Percentiles rank a stretch among this genome's conserved stretches.
These are phyloP conservation scores for Sebastes flavidus DNA, from an alignment of 2,797 vertebrate species.

Conservation along the genomic window DNA sequence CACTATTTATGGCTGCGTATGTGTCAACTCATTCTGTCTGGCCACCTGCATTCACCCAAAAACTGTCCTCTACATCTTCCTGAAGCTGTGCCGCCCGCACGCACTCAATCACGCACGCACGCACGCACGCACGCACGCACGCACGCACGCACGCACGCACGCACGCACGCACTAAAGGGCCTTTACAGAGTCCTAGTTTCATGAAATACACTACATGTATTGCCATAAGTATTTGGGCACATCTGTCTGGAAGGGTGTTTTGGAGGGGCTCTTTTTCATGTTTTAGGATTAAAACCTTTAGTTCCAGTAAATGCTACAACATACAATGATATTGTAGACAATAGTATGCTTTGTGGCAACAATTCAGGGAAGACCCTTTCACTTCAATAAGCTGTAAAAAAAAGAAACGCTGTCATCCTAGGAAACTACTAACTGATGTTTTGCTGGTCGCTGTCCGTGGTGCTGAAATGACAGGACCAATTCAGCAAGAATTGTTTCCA, in stretches of 20 bases:
- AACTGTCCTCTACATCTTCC: conserved; percentile 33
- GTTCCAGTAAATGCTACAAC: no score
- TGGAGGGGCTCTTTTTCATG: background rate
- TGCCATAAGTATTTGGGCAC: background rate
- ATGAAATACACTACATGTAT: background rate
- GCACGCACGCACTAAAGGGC: background rate
- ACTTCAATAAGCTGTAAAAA: background rate
- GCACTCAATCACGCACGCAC: no score
- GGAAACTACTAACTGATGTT: background rate
- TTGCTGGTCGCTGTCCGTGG: background rate
- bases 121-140: no score
- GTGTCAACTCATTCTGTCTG: conserved; percentile 45
- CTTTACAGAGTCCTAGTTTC: background rate
- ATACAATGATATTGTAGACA: no score
- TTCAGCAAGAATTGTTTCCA: background rate
- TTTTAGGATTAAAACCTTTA: no score
- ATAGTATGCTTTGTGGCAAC: no score
- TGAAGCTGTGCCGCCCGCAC: background rate
- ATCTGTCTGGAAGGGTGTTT: background rate
- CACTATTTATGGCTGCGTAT: conserved; percentile 49
- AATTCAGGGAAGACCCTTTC: background rate
- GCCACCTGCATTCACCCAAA: conserved; percentile 14
- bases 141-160: no score
- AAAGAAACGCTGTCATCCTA: background rate
- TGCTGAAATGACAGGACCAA: conserved; percentile 7